Evolutionary conservation across 2,888 invertebrate genomes (phyloP).

Genomic region (Polymixis lichenea): DNA sequence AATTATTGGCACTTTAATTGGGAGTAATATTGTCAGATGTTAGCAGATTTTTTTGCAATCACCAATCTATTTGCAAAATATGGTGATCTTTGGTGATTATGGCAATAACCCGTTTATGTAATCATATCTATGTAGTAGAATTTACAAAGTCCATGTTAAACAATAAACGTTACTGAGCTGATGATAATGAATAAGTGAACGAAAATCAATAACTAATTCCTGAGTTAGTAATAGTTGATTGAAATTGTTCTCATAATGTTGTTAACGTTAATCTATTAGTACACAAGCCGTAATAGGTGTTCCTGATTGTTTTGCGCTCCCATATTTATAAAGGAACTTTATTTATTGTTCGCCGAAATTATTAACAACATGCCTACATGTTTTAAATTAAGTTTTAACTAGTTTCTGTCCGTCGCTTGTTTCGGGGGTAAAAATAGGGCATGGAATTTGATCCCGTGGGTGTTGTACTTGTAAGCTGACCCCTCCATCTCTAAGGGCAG

Average conservation of each 20-base stretch:
- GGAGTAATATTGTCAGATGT: not conserved
- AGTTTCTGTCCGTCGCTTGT: conserved; percentile 40
- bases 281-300: conserved; percentile 26
- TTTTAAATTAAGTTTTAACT: conserved; percentile 52
- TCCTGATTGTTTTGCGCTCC: conserved; percentile 24
- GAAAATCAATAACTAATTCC: conserved; percentile 40
- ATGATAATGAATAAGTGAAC: conserved; percentile 16
- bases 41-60: not conserved
- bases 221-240: conserved; percentile 30
- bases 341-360: conserved; percentile 41
- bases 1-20: conserved; percentile 17
- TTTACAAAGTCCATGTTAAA: not conserved
- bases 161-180: conserved; percentile 15
- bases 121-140: not conserved
- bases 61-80: not conserved
- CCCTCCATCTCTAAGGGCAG: conserved; percentile 20
- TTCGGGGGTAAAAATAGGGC: conserved; percentile 43
- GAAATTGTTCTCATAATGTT: conserved; percentile 44
- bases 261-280: conserved; percentile 41
- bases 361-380: conserved; percentile 38
- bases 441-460: conserved; percentile 40
- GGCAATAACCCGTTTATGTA: not conserved
- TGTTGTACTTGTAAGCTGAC: conserved; percentile 27
- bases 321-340: conserved; percentile 26
- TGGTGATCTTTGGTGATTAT: not conserved